Percentiles rank a stretch among this genome's conserved stretches.
phyloP scores from a whole-genome alignment of 2,113 vertebrate genomes.

The Muntiacus muntjak region DNA sequence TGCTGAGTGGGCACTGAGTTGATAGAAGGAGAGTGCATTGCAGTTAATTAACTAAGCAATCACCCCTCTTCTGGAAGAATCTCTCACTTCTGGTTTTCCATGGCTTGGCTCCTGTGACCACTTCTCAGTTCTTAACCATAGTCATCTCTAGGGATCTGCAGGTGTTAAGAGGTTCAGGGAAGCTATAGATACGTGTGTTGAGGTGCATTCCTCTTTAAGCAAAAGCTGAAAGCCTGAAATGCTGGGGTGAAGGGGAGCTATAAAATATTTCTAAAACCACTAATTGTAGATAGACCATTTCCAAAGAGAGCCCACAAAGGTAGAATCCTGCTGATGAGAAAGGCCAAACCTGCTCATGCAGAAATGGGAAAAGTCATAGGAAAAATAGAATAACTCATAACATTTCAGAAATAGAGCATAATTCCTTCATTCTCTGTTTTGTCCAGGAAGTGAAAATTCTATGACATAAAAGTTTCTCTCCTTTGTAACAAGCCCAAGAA shows the following conservation, averaged over 20 bases:
- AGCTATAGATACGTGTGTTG: not conserved
- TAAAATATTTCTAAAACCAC: not conserved
- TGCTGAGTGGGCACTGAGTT: not conserved
- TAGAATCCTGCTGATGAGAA: not conserved
- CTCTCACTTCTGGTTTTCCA: not conserved
- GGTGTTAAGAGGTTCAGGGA: not conserved
- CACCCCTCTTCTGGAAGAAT: not conserved
- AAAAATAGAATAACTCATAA: not conserved
- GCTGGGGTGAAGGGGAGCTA: not conserved
- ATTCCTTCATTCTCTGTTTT: not conserved
- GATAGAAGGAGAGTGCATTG: not conserved
- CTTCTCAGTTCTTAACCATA: not conserved
- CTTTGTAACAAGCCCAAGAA: not conserved
- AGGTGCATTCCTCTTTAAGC: not conserved
- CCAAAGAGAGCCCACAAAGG: not conserved
- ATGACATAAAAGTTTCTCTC: not conserved
- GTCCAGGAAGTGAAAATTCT: not conserved
- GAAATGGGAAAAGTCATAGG: not conserved
- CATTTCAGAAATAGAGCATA: not conserved
- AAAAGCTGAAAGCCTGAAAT: not conserved
- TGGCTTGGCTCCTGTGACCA: not conserved
- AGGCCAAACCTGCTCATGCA: not conserved
- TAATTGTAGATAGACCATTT: not conserved
- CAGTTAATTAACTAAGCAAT: not conserved
- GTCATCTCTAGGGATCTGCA: not conserved